A percentile compares a stretch with the other conserved stretches of the same genome.
Evolutionary conservation across 2,797 vertebrate species (phyloP).

Genomic region (Allobates femoralis): DNA sequence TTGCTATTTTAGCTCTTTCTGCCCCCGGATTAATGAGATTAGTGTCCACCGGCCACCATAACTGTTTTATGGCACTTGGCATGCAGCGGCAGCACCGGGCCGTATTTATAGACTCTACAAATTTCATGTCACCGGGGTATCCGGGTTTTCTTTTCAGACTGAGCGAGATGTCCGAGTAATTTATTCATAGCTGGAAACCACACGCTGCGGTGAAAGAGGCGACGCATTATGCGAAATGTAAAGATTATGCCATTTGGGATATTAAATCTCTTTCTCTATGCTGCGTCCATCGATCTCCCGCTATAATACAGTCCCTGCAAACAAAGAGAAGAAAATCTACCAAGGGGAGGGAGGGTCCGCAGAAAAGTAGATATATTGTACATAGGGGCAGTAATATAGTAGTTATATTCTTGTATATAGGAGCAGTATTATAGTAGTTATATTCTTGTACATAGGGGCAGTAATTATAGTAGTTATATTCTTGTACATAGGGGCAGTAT

Average conservation of each 20-base stretch:
- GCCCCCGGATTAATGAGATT: background rate
- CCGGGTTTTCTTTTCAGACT: background rate
- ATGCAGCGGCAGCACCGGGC: background rate
- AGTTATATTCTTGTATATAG: background rate
- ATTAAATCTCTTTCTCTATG: conserved; percentile 35
- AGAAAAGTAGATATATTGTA: no score
- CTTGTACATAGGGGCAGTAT: background rate
- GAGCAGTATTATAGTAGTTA: background rate
- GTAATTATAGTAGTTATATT: conserved; percentile 1
- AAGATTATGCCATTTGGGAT: conserved; percentile 36
- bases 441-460: background rate
- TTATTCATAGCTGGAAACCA: conserved; percentile 31
- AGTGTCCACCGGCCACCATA: background rate
- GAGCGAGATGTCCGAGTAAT: conserved; percentile 26
- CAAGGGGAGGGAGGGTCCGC: background rate
- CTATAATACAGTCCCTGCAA: conserved; percentile 17
- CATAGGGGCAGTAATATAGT: no score
- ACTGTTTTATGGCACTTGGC: conserved; percentile 10
- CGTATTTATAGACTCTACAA: conserved; percentile 28
- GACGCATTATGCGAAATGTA: conserved; percentile 13
- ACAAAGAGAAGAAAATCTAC: background rate
- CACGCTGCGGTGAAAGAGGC: background rate
- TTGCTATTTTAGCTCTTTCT: background rate
- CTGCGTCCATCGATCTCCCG: conserved; percentile 18
- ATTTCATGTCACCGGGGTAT: conserved; percentile 8